Percentiles rank a stretch among this genome's conserved stretches.
These are phyloP conservation scores for Chrysemys picta DNA, from an alignment of 2,113 vertebrate species.

Conservation along the genomic window DNA sequence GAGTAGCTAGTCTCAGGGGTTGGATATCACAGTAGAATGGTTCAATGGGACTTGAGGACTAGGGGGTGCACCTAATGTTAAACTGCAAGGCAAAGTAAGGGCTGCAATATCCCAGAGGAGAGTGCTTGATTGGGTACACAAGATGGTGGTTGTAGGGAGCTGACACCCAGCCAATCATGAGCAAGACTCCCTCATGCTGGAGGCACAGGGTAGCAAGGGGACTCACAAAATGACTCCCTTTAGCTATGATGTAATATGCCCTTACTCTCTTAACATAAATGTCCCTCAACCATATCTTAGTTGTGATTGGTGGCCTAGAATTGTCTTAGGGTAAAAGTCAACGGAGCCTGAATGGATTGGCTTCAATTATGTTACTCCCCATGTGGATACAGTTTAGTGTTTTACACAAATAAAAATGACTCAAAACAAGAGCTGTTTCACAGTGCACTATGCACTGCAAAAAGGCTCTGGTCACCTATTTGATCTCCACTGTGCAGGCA, in stretches of 20 bases:
- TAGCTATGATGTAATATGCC: neutral
- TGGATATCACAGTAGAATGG: neutral
- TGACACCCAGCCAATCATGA: neutral
- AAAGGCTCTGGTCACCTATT: neutral
- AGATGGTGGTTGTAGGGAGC: neutral
- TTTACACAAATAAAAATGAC: neutral
- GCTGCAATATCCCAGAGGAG: neutral
- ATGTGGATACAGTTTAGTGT: neutral
- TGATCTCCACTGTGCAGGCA: neutral
- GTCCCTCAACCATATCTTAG: neutral
- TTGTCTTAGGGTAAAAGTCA: neutral
- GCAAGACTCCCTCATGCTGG: neutral
- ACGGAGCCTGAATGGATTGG: neutral
- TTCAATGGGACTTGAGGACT: neutral
- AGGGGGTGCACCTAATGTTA: neutral
- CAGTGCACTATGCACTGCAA: neutral
- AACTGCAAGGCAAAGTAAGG: neutral
- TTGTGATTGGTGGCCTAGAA: neutral
- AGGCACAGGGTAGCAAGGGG: neutral
- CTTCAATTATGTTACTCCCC: neutral
- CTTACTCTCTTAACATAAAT: neutral
- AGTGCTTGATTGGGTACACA: neutral
- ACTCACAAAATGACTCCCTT: neutral
- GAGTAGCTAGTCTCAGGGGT: neutral
- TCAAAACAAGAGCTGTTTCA: neutral